These are phyloP conservation scores for Mesoclemmys tuberculata DNA, from an alignment of 2,113 vertebrate species.

Conservation along the genomic window DNA sequence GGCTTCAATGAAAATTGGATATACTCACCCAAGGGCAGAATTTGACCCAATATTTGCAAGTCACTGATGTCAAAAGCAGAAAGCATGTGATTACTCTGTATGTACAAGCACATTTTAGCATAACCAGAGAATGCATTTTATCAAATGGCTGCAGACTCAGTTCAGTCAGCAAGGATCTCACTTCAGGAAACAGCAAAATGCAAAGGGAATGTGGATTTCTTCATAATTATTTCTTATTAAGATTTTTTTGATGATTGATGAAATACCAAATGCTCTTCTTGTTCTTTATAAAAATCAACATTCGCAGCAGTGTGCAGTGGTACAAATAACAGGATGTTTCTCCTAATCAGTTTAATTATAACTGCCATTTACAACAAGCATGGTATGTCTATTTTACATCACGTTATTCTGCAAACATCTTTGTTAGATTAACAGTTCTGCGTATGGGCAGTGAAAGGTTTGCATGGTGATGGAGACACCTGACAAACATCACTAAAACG, in stretches of 20 bases:
- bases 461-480: neutral
- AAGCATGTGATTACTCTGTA: neutral
- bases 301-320: neutral
- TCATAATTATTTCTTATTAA: neutral
- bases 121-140: neutral
- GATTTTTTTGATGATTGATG: neutral
- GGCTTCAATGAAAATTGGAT: constrained; percentile 32
- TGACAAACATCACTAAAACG: neutral
- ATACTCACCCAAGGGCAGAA: constrained; percentile 20
- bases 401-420: neutral
- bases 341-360: neutral
- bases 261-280: constrained; percentile 1
- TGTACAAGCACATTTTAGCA: neutral
- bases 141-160: constrained; percentile 4
- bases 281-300: neutral
- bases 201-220: neutral
- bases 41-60: neutral
- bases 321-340: neutral
- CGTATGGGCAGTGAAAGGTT: neutral
- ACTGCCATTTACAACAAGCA: neutral
- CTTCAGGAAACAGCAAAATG: constrained; percentile 17
- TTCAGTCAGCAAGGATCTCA: neutral
- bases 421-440: neutral
- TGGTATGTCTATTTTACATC: neutral
- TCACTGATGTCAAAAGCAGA: neutral